Evolutionary conservation across 2,113 vertebrate genomes (phyloP).

Genomic region (Poeciliopsis prolifica): DNA sequence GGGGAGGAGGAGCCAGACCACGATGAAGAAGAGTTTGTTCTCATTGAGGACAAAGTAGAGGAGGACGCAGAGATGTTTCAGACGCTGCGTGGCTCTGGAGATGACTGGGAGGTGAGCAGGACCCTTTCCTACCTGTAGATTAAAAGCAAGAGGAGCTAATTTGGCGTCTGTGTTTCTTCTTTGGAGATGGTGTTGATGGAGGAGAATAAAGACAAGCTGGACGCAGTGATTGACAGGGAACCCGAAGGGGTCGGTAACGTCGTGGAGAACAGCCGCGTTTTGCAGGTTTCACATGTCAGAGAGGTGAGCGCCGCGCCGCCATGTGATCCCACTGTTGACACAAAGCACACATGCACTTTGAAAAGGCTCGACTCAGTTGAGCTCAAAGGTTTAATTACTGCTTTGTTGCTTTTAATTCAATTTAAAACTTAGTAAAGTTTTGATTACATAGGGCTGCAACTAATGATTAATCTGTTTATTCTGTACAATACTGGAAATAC

Average conservation of each 20-base stretch:
- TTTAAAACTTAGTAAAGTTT: not conserved
- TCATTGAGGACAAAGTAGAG: conserved; percentile 70
- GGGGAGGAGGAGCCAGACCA: conserved; percentile 64
- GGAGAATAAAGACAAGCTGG: conserved; percentile 59
- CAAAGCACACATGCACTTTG: not conserved
- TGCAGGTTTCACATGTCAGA: conserved; percentile 72
- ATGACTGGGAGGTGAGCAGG: conserved; percentile 82
- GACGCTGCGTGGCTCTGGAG: conserved; percentile 60
- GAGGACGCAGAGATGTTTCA: conserved; percentile 56
- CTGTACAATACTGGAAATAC: too few species aligned
- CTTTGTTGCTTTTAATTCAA: not conserved
- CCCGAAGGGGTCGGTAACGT: conserved; percentile 75
- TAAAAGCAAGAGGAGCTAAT: not conserved
- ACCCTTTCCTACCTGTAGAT: not conserved
- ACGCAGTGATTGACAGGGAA: conserved; percentile 63
- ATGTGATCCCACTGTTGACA: not conserved
- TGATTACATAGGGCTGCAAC: too few species aligned
- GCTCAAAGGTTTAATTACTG: not conserved
- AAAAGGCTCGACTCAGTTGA: not conserved
- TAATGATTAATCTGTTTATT: too few species aligned
- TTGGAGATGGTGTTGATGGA: conserved; percentile 81
- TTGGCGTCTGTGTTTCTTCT: not conserved
- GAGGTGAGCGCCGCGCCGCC: conserved; percentile 63
- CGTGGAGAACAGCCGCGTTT: conserved; percentile 73
- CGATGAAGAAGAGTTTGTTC: conserved; percentile 82